Conservation (phyloP, 1,140 invertebrate species). For the Harpegnathos saltator region DNA sequence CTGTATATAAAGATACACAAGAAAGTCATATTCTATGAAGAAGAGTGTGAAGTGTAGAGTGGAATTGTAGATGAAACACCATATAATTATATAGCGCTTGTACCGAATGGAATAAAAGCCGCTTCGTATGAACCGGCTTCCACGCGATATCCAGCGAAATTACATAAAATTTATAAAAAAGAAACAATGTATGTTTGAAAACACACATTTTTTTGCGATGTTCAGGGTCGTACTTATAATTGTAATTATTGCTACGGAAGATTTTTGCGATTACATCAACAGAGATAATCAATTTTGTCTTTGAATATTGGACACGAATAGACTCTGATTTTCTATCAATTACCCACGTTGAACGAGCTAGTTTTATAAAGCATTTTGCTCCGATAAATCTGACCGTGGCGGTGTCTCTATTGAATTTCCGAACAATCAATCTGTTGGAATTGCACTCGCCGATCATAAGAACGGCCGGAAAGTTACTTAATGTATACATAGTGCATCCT, state of each 20-base stretch:
- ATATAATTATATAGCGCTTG: conserved; percentile 71
- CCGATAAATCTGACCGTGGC: conserved; percentile 24
- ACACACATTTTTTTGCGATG: conserved; percentile 9
- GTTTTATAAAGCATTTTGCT: conserved; percentile 21
- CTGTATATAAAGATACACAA: conserved; percentile 75
- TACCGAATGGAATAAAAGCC: conserved; percentile 53
- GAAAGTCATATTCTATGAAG: conserved; percentile 80
- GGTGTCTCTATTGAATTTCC: conserved; percentile 47
- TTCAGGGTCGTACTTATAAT: conserved; percentile 16
- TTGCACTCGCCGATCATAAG: conserved; percentile 68
- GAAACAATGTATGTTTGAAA: not conserved
- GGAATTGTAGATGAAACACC: conserved; percentile 60
- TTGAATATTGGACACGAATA: not conserved
- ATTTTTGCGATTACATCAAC: not conserved
- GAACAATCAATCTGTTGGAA: conserved; percentile 71
- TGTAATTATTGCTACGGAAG: not conserved
- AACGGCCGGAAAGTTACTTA: conserved; percentile 81
- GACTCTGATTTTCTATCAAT: conserved; percentile 13
- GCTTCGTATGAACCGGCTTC: conserved; percentile 41
- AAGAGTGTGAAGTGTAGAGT: conserved; percentile 64
- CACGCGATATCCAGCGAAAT: not conserved
- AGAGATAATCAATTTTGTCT: not conserved
- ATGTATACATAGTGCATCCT: conserved; percentile 65
- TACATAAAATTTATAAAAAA: too few relatives aligned
- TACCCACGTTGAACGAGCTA: conserved; percentile 1